Base-by-base conservation (phyloP, 2,113 vertebrate species). In the Amblyopsis rosae region DNA sequence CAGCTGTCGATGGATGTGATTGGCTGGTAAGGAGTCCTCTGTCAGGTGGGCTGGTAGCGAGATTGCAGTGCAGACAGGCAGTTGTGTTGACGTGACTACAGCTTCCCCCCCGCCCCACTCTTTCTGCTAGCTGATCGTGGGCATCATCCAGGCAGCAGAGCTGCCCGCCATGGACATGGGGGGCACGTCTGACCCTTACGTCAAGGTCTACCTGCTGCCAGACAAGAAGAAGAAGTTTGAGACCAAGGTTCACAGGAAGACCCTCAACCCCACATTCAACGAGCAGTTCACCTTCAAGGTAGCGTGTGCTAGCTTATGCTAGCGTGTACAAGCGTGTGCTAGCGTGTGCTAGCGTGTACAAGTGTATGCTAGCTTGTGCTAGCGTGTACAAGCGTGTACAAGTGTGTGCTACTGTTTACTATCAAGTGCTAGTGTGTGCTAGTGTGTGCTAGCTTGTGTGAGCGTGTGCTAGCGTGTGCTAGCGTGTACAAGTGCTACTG, bases 261-360 rank as follows among this genome's bases (percentile, higher is more conserved):
- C 96, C 0, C 93, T 97, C 56, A 96, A 95, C 79, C 96, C 96
- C 0, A 91, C 90, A 58, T 97, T 97, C 73, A 95, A 94, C 9
- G 95, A 97, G 87, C 94, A 93, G 67, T 97, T 97, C 72, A 94
- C 92, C 61, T 97, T 97, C 84, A 97, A 96, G 94, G 95, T 96
- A 87, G 63, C 35, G 55, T 26, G 2, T 3, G 26, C 26, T 26
- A 26, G 26, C 2, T 1, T 26, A 2, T 26, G 2, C 26, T 26
- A 26, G 2, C 3, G 26, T 26, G 1, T 26, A 2, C 26, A 3
- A 26, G 26, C 26, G 19, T 19, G 19, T 19, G 19, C 19, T 19
- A 19, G 2, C 2, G 19, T 19, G 19, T 19, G n/a, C n/a, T n/a
- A n/a, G n/a, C n/a, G 1, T 26, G 19, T 26, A 26, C 19, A 26